phyloP scores from a whole-genome alignment of 2,888 invertebrate genomes.

The Geotrupes spiniger region DNA sequence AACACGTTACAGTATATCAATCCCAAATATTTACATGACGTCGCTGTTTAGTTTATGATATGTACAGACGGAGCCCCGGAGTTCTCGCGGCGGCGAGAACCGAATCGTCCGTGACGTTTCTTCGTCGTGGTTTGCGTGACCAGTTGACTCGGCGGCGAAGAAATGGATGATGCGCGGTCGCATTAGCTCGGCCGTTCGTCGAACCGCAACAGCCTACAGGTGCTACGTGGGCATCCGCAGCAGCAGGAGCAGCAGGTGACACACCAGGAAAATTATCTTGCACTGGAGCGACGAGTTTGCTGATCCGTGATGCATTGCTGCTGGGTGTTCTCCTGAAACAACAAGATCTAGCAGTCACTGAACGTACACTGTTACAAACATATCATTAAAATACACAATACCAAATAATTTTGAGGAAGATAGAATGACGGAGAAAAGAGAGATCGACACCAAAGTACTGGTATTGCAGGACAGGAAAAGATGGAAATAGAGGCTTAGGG shows the following conservation, averaged over 20 bases:
- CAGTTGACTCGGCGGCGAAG: neutral
- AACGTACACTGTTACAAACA: too few relatives aligned
- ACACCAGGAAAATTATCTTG: constrained; percentile 9
- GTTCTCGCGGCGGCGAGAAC: too few relatives aligned
- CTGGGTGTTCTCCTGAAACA: constrained; percentile 78
- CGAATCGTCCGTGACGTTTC: too few relatives aligned
- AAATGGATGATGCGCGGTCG: constrained; percentile 18
- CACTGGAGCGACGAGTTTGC: constrained; percentile 43
- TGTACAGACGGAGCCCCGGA: neutral
- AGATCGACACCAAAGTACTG: too few relatives aligned
- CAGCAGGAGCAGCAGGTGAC: constrained; percentile 36
- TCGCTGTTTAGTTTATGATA: constrained; percentile 2
- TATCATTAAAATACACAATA: too few relatives aligned
- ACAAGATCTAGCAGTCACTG: constrained; percentile 28
- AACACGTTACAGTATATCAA: constrained; percentile 8
- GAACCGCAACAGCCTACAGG: constrained; percentile 19
- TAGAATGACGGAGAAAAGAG: too few relatives aligned
- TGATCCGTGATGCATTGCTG: constrained; percentile 77
- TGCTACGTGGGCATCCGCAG: constrained; percentile 34
- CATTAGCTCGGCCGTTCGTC: constrained; percentile 26
- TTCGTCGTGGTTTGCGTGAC: too few relatives aligned
- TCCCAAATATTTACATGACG: constrained; percentile 19
- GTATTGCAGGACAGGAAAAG: too few relatives aligned
- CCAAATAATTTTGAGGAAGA: too few relatives aligned
- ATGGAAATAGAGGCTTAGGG: too few relatives aligned